A percentile compares a stretch with the other conserved stretches of the same genome.
These are phyloP conservation scores for Hetaerina americana DNA, from an alignment of 1,140 invertebrate species.

Conservation along the genomic window DNA sequence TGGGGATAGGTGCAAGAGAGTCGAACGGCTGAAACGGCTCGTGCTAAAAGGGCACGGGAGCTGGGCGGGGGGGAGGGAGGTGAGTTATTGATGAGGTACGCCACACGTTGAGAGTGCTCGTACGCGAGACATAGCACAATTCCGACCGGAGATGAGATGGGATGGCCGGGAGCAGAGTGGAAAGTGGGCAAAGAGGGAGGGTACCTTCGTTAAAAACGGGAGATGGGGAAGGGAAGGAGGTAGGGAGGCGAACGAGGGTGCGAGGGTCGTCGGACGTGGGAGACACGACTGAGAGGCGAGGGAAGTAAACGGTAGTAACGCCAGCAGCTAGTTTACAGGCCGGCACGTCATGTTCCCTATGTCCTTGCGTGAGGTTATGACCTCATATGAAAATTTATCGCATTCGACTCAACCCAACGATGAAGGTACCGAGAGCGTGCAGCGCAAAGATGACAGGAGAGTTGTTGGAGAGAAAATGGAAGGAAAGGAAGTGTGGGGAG, in stretches of 20 bases:
- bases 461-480: not conserved
- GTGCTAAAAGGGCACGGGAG: too few relatives aligned
- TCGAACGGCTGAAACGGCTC: too few relatives aligned
- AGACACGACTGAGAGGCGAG: too few relatives aligned
- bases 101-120: not conserved
- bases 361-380: not conserved
- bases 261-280: too few relatives aligned
- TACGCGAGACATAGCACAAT: not conserved
- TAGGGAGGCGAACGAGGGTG: too few relatives aligned
- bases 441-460: not conserved
- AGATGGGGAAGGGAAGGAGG: too few relatives aligned
- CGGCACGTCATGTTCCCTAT: not conserved
- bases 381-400: not conserved
- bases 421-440: not conserved
- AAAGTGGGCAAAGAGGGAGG: too few relatives aligned
- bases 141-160: not conserved
- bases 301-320: not conserved
- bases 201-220: too few relatives aligned
- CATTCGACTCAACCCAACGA: not conserved
- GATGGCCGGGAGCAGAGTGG: too few relatives aligned
- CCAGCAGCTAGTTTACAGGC: not conserved
- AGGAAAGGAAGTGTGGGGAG: not conserved
- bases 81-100: not conserved
- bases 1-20: too few relatives aligned
- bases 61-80: too few relatives aligned